phyloP scores from a whole-genome alignment of 2,888 invertebrate species.

The Pteria penguin region DNA sequence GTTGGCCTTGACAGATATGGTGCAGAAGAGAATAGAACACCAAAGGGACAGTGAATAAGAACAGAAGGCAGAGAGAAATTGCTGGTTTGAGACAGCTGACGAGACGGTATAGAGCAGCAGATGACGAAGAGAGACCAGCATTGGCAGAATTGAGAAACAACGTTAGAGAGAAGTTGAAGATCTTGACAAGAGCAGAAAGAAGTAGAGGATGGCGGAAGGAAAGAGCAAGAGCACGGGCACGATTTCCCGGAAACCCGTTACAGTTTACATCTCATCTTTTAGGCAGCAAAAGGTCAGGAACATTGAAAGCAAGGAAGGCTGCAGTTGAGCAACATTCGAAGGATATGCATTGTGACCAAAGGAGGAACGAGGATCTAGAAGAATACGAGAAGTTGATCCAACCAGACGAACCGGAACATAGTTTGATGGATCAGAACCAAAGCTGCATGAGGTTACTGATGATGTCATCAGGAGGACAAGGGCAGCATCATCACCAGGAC shows the following conservation, averaged over 20 bases:
- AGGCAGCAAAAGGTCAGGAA: conserved; percentile 4
- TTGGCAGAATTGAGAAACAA: conserved; percentile 5
- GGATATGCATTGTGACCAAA: conserved; percentile 3
- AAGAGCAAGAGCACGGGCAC: neutral
- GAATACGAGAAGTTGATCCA: conserved; percentile 14
- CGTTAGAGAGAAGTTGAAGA: conserved; percentile 5
- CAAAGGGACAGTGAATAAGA: neutral
- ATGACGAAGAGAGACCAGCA: conserved; percentile 12
- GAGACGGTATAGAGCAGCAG: conserved; percentile 1
- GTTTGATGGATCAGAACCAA: conserved; percentile 21
- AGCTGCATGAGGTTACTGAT: neutral
- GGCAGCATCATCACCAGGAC: conserved; percentile 13
- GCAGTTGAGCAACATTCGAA: neutral
- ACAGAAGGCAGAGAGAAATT: conserved; percentile 6
- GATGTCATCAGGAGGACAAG: conserved; percentile 8
- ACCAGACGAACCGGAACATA: conserved; percentile 11
- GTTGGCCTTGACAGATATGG: conserved; percentile 29
- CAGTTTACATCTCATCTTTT: conserved; percentile 18
- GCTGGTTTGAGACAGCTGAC: conserved; percentile 6
- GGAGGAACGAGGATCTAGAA: conserved; percentile 1
- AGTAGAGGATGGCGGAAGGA: conserved; percentile 26
- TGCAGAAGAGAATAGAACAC: neutral
- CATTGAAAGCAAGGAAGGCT: neutral
- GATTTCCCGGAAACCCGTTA: conserved; percentile 2
- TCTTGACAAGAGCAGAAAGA: conserved; percentile 10